Evolutionary conservation across 2,888 invertebrate species (phyloP).

Genomic region (Microctonus hyperodae): DNA sequence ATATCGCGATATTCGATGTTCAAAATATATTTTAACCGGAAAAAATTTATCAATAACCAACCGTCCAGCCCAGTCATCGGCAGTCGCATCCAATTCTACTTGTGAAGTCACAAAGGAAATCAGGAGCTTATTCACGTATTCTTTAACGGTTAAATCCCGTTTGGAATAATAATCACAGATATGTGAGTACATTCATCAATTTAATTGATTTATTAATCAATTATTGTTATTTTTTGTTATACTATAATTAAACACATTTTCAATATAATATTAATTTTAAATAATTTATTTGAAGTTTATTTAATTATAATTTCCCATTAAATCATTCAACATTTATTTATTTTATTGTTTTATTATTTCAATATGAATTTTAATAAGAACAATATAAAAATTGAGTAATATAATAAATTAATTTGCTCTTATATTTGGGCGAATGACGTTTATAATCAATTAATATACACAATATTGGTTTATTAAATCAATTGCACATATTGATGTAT

Average conservation of each 20-base stretch:
- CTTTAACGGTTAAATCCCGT: constrained; percentile 5
- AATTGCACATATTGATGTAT: no score
- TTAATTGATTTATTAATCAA: background rate
- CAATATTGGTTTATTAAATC: no score
- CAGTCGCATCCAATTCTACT: constrained; percentile 42
- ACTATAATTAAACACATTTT: background rate
- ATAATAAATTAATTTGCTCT: no score
- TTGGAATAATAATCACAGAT: background rate
- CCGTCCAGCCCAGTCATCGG: constrained; percentile 51
- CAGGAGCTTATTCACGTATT: background rate
- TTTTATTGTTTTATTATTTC: no score
- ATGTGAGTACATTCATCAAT: constrained; percentile 12
- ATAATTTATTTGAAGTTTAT: no score
- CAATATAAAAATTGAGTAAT: no score
- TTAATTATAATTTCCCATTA: no score
- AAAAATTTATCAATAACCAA: constrained; percentile 60
- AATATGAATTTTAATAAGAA: no score
- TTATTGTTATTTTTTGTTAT: background rate
- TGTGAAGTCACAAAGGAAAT: constrained; percentile 1
- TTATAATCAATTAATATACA: no score
- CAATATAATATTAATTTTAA: no score
- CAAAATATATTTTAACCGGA: constrained; percentile 43
- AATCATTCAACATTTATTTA: no score
- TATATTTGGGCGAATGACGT: no score
- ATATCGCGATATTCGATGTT: constrained; percentile 43